Conservation (phyloP, 2,888 invertebrate species). For the Anaspis maculata region DNA sequence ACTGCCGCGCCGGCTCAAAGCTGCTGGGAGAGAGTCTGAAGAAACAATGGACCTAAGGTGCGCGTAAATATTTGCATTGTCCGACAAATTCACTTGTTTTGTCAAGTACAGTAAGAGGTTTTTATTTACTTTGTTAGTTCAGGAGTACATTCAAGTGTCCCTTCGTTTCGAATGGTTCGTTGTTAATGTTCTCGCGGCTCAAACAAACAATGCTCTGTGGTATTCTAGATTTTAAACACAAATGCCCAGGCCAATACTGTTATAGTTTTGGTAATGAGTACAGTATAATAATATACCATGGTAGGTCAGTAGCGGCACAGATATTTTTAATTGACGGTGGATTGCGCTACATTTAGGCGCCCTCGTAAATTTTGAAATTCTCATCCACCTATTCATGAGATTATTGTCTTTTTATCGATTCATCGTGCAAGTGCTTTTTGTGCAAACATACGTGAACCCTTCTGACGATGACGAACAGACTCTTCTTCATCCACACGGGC, state of each 20-base stretch:
- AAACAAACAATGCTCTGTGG: slow-evolving; percentile 13
- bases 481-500: slow-evolving; percentile 11
- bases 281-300: too few species aligned
- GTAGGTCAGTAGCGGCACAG: too few species aligned
- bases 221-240: slow-evolving; percentile 13
- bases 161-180: slow-evolving; percentile 8
- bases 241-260: slow-evolving; percentile 9
- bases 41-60: slow-evolving; percentile 9
- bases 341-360: too few species aligned
- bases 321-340: too few species aligned
- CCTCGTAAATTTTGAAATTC: slow-evolving; percentile 11
- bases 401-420: slow-evolving; percentile 14
- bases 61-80: slow-evolving; percentile 10
- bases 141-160: slow-evolving; percentile 8
- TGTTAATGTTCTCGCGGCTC: slow-evolving; percentile 12
- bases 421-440: slow-evolving; percentile 6
- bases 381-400: slow-evolving; percentile 9
- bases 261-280: too few species aligned
- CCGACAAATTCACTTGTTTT: slow-evolving; percentile 10
- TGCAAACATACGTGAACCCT: slow-evolving; percentile 7
- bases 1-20: slow-evolving; percentile 1
- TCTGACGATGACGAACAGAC: background rate
- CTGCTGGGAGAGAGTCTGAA: slow-evolving; percentile 3
- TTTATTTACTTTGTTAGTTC: slow-evolving; percentile 12
- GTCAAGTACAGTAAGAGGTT: slow-evolving; percentile 9